These are phyloP conservation scores for Spinibarbus caldwelli DNA, from an alignment of 2,797 vertebrate genomes.

Conservation along the genomic window DNA sequence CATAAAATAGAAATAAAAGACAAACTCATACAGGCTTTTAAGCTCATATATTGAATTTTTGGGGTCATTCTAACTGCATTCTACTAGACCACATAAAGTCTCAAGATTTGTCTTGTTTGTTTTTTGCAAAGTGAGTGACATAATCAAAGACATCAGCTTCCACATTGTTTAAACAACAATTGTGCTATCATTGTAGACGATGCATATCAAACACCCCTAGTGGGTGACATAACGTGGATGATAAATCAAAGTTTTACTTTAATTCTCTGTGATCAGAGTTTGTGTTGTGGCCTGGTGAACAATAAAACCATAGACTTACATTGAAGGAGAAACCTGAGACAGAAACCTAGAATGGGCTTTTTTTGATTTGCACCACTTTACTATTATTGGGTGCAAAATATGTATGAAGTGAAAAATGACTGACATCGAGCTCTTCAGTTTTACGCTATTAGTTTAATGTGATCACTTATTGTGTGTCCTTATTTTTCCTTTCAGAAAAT, in stretches of 20 bases:
- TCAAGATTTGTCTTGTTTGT: background rate
- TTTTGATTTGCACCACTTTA: background rate
- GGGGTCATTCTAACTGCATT: background rate
- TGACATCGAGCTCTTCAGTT: background rate
- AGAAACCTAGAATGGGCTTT: background rate
- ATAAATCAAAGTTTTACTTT: background rate
- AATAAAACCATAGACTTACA: background rate
- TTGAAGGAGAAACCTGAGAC: background rate
- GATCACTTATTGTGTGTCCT: slow-evolving; percentile 22
- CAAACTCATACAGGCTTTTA: background rate
- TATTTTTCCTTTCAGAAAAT: slow-evolving; percentile 89
- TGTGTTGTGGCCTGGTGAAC: background rate
- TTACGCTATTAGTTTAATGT: background rate
- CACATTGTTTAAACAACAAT: background rate
- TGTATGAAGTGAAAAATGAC: background rate
- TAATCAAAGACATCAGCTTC: background rate
- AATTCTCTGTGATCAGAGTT: background rate
- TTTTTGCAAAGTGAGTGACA: background rate
- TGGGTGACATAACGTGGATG: background rate
- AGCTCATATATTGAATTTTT: background rate
- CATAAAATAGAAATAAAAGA: no score
- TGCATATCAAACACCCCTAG: no score
- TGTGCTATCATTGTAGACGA: background rate
- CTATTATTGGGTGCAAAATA: background rate
- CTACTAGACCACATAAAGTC: background rate